Base-by-base conservation (phyloP, 64 coral and sea anemone genomes). In the Orbicella faveolata region DNA sequence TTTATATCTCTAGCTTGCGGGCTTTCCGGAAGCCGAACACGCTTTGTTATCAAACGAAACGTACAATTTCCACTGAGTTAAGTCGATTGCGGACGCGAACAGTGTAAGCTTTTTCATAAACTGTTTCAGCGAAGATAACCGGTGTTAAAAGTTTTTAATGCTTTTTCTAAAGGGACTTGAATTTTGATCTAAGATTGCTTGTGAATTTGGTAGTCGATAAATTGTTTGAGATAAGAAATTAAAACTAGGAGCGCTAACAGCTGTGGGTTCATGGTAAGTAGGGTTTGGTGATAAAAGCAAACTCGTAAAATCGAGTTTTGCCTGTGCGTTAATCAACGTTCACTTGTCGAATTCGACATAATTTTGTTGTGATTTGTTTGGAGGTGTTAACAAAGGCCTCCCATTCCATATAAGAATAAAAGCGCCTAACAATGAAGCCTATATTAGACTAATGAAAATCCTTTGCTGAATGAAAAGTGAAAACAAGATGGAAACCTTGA, bases 371-470 rank as follows among this genome's bases (percentile, higher is more conserved):
- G 62, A 64, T 83, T 92, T 92, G 90, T 79, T 37, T 80, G 36
- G 23, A 92, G 90, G 90, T 86, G 83, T 92, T 87, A 80, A 87
- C 83, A 92, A 92, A 87, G 63, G 90, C 62, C 37, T 62, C 76
- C 83, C 83, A 68, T 87, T 55, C 90, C 83, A 86, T 14, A 72
- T 30, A 63, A 36, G 85, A 80, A 87, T 78, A 66, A 92, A 92
- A 63, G 74, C 79, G 23, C 16, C 55, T 13, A 92, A 92, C 90
- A 92, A 92, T 92, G 74, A 87, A 64, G 35, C 14, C 64, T 87
- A 87, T 80, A 87, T 87, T 79, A 85, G 39, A 79, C 90, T 92
- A 92, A 92, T 92, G 90, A 92, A 87, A 84, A 77, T 78, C 36
- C 61, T 72, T 87, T 87, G 83, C 85, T 66, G 75, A 66, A 86